Conservation (phyloP, 2,888 invertebrate species). For the Junonia oenone region DNA sequence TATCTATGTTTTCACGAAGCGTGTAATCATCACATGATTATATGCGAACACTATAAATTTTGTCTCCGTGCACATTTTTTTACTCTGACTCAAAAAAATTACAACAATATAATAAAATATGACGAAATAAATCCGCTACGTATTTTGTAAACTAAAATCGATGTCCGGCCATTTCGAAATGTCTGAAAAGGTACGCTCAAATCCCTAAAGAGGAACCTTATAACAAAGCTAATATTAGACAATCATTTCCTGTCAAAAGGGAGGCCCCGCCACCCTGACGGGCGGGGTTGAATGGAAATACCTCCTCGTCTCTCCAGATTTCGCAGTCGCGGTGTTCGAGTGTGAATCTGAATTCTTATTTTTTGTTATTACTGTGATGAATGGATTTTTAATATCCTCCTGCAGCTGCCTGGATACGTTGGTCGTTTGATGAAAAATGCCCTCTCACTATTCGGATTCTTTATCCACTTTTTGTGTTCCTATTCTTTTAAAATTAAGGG, state of each 20-base stretch:
- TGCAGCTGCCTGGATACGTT: constrained; percentile 54
- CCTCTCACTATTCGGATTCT: constrained; percentile 24
- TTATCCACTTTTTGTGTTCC: not conserved
- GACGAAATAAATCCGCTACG: not conserved
- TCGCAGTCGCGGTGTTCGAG: constrained; percentile 65
- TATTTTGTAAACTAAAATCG: constrained; percentile 15
- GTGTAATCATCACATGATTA: constrained; percentile 47
- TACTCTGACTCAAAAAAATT: not conserved
- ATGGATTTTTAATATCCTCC: constrained; percentile 74
- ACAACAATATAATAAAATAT: not conserved
- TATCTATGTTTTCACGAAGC: constrained; percentile 17
- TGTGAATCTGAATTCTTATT: constrained; percentile 73
- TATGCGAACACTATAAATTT: constrained; percentile 7
- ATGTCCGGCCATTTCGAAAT: constrained; percentile 22
- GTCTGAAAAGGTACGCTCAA: constrained; percentile 35
- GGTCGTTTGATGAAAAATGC: constrained; percentile 54
- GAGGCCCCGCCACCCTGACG: constrained; percentile 53
- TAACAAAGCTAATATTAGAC: constrained; percentile 79
- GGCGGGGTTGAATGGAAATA: constrained; percentile 51
- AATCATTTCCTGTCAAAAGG: constrained; percentile 79
- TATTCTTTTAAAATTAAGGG: constrained; percentile 1
- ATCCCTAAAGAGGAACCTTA: constrained; percentile 73
- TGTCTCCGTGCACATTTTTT: not conserved
- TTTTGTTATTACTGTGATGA: constrained; percentile 65
- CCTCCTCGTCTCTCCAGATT: constrained; percentile 72